These are phyloP conservation scores for Hyperoodon ampullatus DNA, from an alignment of 2,113 vertebrate genomes.

Conservation along the genomic window DNA sequence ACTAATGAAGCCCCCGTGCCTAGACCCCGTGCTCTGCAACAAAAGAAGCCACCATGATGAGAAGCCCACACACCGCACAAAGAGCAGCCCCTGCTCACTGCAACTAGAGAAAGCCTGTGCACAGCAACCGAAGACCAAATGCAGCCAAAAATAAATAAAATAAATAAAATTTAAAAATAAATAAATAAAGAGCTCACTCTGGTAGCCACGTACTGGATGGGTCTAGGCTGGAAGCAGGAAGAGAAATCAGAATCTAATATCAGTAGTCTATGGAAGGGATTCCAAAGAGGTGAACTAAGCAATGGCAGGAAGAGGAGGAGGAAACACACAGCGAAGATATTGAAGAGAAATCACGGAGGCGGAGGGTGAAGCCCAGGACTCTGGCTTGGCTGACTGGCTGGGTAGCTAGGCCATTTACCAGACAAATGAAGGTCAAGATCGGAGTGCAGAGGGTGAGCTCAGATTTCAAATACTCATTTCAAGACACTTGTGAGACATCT, in stretches of 20 bases:
- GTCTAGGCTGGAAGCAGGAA: background rate
- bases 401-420: background rate
- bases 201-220: background rate
- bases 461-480: slow-evolving; percentile 11
- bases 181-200: background rate
- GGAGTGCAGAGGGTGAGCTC: background rate
- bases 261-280: background rate
- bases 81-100: too few relatives aligned
- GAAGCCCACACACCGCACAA: too few relatives aligned
- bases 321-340: background rate
- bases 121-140: too few relatives aligned
- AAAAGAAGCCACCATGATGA: too few relatives aligned
- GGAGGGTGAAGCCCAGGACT: background rate
- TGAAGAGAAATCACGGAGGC: background rate
- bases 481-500: background rate
- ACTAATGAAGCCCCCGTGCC: too few relatives aligned
- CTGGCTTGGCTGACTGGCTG: background rate
- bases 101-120: too few relatives aligned
- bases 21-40: too few relatives aligned
- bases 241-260: background rate
- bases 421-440: background rate
- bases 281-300: background rate
- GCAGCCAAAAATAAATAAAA: too few relatives aligned
- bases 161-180: too few relatives aligned
- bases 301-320: background rate